These are phyloP conservation scores for Archivesica marissinica DNA, from an alignment of 1,140 invertebrate species.

Conservation along the genomic window DNA sequence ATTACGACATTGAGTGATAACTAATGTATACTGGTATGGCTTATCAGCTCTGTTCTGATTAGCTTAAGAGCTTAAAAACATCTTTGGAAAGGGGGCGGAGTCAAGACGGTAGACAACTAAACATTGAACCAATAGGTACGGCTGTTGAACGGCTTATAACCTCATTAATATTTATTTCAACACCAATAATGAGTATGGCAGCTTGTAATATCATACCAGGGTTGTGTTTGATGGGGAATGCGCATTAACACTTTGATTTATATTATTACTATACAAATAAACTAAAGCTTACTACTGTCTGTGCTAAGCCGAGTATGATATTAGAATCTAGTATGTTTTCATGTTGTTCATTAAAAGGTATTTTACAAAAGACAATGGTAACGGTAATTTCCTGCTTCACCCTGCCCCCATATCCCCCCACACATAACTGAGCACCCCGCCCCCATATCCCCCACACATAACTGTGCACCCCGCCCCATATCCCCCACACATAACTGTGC, in stretches of 20 bases:
- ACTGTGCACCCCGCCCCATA: no score
- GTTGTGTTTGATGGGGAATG: slow-evolving; percentile 5
- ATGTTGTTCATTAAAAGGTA: no score
- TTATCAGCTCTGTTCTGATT: not conserved
- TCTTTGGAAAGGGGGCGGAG: not conserved
- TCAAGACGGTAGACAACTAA: not conserved
- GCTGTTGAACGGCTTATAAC: not conserved
- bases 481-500: no score
- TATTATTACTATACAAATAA: no score
- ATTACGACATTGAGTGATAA: slow-evolving; percentile 18
- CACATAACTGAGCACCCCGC: no score
- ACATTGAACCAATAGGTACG: not conserved
- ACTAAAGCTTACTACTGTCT: no score
- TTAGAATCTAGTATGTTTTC: no score
- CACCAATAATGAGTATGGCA: slow-evolving; percentile 17
- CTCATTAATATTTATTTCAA: slow-evolving; percentile 25
- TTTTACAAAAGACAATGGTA: no score
- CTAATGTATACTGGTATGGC: slow-evolving; percentile 7
- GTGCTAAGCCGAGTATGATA: no score
- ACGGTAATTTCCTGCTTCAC: no score
- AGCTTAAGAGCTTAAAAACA: not conserved
- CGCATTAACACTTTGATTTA: slow-evolving; percentile 11
- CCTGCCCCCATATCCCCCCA: no score
- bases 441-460: no score
- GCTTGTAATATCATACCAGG: not conserved